These are phyloP conservation scores for Clarias platycephalus DNA, from an alignment of 2,797 vertebrate species.

Conservation along the genomic window DNA sequence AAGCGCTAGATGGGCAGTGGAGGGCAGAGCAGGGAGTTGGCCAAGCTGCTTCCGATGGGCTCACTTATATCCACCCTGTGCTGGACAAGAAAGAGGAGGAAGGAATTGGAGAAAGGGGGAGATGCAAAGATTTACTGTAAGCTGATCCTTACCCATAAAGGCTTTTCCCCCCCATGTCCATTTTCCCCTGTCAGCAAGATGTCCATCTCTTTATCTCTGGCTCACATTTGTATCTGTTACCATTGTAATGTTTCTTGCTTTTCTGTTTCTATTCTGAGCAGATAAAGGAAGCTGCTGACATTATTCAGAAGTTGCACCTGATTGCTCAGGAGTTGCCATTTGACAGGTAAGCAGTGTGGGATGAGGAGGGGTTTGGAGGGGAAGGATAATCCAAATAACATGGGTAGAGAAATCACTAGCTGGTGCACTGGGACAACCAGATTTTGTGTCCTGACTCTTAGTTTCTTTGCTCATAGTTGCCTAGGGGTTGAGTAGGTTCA, in stretches of 20 bases:
- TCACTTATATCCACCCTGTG: constrained; percentile 68
- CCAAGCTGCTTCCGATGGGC: constrained; percentile 62
- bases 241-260: constrained; percentile 22
- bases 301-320: constrained; percentile 98
- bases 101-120: constrained; percentile 43
- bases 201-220: constrained; percentile 61
- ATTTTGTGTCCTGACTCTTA: constrained; percentile 9
- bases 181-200: constrained; percentile 50
- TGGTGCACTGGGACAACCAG: neutral
- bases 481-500: neutral
- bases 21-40: constrained; percentile 65
- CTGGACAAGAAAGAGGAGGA: constrained; percentile 66
- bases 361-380: neutral
- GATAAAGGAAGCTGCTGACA: constrained; percentile 99
- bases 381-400: neutral
- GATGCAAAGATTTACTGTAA: constrained; percentile 60
- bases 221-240: constrained; percentile 36
- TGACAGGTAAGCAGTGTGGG: constrained; percentile 84
- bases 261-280: constrained; percentile 61
- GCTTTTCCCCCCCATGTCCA: constrained; percentile 58
- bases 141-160: constrained; percentile 66
- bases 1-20: constrained; percentile 69
- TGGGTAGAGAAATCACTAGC: neutral
- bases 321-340: constrained; percentile 99
- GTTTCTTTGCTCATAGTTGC: neutral